phyloP scores from a whole-genome alignment of 2,113 vertebrate species.

The Ascaphus truei region DNA sequence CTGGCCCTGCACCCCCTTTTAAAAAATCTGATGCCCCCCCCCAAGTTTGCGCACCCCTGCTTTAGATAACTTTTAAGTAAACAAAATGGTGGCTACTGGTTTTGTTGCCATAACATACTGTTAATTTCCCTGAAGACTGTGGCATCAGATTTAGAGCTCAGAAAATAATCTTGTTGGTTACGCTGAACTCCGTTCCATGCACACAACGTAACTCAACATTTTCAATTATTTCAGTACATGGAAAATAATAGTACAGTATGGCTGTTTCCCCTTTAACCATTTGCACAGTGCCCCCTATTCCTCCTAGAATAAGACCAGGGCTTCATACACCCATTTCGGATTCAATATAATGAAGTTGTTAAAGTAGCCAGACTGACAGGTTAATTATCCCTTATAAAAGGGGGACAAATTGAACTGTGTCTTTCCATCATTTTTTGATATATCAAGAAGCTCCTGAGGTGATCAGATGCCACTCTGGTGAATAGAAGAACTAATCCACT shows the following conservation, averaged over 20 bases:
- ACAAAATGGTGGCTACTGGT: no score
- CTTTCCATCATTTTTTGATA: conserved; percentile 92
- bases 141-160: no score
- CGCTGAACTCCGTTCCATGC: conserved; percentile 44
- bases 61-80: no score
- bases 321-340: conserved; percentile 63
- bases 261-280: conserved; percentile 15
- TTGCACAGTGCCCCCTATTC: conserved; percentile 48
- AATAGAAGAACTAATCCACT: conserved; percentile 78
- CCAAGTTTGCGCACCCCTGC: no score
- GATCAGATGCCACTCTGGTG: conserved; percentile 73
- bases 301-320: conserved; percentile 54
- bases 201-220: conserved; percentile 62
- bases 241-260: conserved; percentile 16
- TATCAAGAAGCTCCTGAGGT: conserved; percentile 77
- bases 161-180: no score
- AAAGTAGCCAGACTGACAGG: conserved; percentile 92
- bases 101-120: no score
- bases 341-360: conserved; percentile 95
- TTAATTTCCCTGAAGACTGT: no score
- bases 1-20: no score
- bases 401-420: conserved; percentile 98
- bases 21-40: no score
- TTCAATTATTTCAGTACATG: conserved; percentile 50
- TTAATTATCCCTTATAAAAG: conserved; percentile 99